Base-by-base conservation (phyloP, 2,797 vertebrate genomes). In the Hybognathus amarus region DNA sequence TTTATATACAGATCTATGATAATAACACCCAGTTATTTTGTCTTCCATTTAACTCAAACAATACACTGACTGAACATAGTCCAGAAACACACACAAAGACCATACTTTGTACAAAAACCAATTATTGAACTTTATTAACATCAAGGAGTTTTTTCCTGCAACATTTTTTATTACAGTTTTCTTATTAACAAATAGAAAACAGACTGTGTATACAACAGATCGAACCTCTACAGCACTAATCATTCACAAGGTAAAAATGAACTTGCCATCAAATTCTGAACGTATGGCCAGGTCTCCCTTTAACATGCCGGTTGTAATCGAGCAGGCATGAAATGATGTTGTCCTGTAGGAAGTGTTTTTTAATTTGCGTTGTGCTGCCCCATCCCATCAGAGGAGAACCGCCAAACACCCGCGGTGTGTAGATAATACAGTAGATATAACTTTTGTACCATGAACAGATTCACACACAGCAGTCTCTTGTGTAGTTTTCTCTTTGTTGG, bases 101-200 rank as follows among this genome's bases (percentile, higher is more conserved):
- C 20, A 52, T 42, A 56, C 76, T 87, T 80, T 85, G 79, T 83
- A 88, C 82, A 87, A 87, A 85, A 86, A 88, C 94, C 90, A 95
- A 95, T 97, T 96, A 96, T 96, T 97, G 94, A 97, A 96, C 96
- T 98, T 98, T 97, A 98, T 97, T 97, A 96, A 97, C 96, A 97
- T 96, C 93, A 95, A 97, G 92, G 24, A 63, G 94, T 90, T 91
- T 90, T 83, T 82, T 83, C 56, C 83, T 87, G 88, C 88, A 87
- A 92, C 90, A 89, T 90, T 87, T 89, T 87, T 85, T 86, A 89
- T 84, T 90, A 87, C 90, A 87, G 87, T 90, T 92, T 96, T 91
- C 89, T 83, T 94, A 96, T 96, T 95, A 96, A 97, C 96, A 96
- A 96, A 96, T 97, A 97, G 95, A 98, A 98, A 97, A 97, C 96